Base-by-base conservation (phyloP, 2,888 invertebrate species). In the Catocala sponsa region DNA sequence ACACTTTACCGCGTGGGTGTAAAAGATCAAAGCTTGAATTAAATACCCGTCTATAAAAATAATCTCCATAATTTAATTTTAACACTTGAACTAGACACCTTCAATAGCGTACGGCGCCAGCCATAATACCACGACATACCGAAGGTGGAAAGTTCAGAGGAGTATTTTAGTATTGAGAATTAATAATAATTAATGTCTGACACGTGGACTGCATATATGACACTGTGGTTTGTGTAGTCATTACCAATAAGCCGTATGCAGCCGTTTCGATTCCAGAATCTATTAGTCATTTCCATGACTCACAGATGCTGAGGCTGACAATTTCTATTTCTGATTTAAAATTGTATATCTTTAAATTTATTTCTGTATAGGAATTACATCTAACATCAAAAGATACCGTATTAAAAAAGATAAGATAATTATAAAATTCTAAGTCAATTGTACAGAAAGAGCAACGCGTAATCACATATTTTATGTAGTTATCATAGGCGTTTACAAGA, bases 401-500 rank as follows among this genome's bases (percentile, higher is more conserved):
- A 9, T 6, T 6, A 38, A 38, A 38, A 38, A 38, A 9, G 0
- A 6, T 38, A 38, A 5, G 6, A 38, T 0, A 38, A 38, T 5
- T 38, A 6, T 38, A 38, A 6, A 5, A 38, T 44, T 5, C 10
- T 15, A 46, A 15, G 10, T 15, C 15, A 44, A 44, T 44, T 46
- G 7, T 9, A 2, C 5, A 13, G 7, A 6, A 7, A 15, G 5
- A 25, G 10, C 15, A 46, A 15, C 15, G 10, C 6, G 25, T 48
- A 48, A 48, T 48, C 48, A 33, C 47, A 25, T 10, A n/a, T 47
- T 33, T n/a, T 60, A 65, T 42, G 56, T 44, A 57, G 55, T 54
- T 65, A 64, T 71, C 63, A 69, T 25, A 66, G 62, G 49, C 59
- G 68, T 61, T 68, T 59, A 67, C 70, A 48, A 53, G 51, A 64